Base-by-base conservation (phyloP, 53 echinoderm and acorn worm species). In the Luidia sarsii region DNA sequence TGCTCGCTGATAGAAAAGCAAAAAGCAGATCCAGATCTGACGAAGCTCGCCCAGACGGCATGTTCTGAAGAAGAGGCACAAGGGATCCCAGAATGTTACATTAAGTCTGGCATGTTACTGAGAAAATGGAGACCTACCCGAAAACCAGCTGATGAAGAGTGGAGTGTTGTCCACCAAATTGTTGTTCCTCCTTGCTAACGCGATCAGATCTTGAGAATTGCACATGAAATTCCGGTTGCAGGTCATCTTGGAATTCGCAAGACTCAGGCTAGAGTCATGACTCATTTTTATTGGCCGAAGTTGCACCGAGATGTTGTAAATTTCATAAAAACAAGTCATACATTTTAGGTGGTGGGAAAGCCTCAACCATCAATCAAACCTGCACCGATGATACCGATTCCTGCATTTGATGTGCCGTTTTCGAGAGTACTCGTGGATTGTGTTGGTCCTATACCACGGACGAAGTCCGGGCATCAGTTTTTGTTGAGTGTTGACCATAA, bases 181-280 rank as follows among this genome's bases (percentile, higher is more conserved):
- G 74, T 82, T 21, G 1, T 88, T 0, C 88, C 66, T 3, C 46
- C 19, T 0, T 36, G 69, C 37, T 75, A 88, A 60, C 61, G 83
- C 7, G 54, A 62, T 16, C 75, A 75, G 4, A 79, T 83, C 7
- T 38, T 83, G 70, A 52, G 60, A 14, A 39, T 75, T 37, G 75
- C 75, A 11, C 75, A 74, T 28, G 88, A 82, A 50, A 37, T 72
- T 55, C 88, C 82, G 14, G 53, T 74, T 19, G 77, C 50, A 21
- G 75, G 83, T 48, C 80, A 83, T 57, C 31, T 75, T 45, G 75
- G 88, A 16, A 67, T 82, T 30, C 25, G 82, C 24, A 88, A 88
- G 64, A 88, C 82, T 20, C 43, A 83, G 21, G 50, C 50, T 29
- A 56, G 87, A 50, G 35, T 87, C 8, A 71, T 43, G 65, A 55